These are phyloP conservation scores for Tonatia bakeri DNA, from an alignment of 2,113 vertebrate genomes.

Conservation along the genomic window DNA sequence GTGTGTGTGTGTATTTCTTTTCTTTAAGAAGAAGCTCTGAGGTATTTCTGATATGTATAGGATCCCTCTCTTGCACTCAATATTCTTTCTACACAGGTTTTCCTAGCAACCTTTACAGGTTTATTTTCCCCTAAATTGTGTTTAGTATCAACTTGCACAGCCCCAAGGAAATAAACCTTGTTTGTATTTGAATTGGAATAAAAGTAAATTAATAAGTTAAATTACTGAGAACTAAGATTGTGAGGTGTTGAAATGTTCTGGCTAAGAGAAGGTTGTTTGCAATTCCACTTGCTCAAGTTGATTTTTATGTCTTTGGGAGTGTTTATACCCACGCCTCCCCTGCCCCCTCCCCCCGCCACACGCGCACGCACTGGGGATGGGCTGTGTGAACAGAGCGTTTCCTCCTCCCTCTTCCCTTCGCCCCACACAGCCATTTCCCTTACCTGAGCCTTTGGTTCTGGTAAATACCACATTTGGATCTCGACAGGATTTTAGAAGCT, in stretches of 20 bases:
- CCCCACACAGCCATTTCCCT: not conserved
- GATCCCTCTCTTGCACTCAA: fast-evolving
- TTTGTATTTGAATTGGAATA: not conserved
- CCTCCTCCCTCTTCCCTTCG: not conserved
- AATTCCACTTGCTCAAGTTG: not conserved
- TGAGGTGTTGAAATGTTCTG: not conserved
- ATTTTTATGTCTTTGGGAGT: not conserved
- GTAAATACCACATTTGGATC: not conserved
- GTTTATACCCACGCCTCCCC: not conserved
- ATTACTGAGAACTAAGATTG: not conserved
- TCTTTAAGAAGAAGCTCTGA: not conserved
- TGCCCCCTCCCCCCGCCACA: too few species aligned
- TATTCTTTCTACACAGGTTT: not conserved
- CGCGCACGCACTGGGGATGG: not conserved
- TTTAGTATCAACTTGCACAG: not conserved
- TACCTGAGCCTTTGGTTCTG: not conserved
- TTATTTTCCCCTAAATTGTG: not conserved
- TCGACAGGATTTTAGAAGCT: not conserved
- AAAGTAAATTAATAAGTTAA: not conserved
- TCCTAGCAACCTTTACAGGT: not conserved
- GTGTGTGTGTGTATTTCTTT: not conserved
- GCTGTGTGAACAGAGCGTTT: not conserved
- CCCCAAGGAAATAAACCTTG: not conserved
- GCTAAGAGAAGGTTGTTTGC: not conserved
- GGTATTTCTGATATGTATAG: not conserved